Conservation (phyloP, 2,888 invertebrate genomes). For the Eristalis tenax region DNA sequence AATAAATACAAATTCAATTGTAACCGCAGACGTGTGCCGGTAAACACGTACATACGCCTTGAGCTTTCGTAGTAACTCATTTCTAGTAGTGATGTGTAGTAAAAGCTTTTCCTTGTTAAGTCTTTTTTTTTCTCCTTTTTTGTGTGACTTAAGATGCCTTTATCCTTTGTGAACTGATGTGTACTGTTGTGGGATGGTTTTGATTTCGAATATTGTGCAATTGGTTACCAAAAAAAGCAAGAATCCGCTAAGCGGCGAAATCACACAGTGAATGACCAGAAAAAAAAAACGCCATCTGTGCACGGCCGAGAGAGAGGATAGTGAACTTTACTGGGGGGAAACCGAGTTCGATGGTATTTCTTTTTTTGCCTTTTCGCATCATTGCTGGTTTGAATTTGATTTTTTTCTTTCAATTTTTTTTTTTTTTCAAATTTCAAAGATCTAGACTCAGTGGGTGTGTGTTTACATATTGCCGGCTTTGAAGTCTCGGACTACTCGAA, state of each 20-base stretch:
- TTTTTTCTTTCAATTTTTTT: too few relatives aligned
- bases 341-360: too few relatives aligned
- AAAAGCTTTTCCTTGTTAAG: constrained; percentile 9
- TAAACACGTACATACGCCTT: background rate
- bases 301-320: background rate
- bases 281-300: background rate
- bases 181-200: background rate
- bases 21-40: background rate
- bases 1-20: background rate
- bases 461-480: too few relatives aligned
- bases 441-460: too few relatives aligned
- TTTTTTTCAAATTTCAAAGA: too few relatives aligned
- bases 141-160: background rate
- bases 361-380: too few relatives aligned
- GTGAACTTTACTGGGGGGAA: background rate
- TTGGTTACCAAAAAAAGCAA: background rate
- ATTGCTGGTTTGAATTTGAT: too few relatives aligned
- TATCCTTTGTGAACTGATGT: background rate
- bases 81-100: background rate
- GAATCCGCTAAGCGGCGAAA: constrained; percentile 14
- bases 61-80: constrained; percentile 16
- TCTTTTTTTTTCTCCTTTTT: background rate
- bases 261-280: constrained; percentile 52
- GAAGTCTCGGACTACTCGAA: too few relatives aligned
- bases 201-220: constrained; percentile 15